phyloP scores from a whole-genome alignment of 2,888 invertebrate genomes.

The Euzetes globulus region DNA sequence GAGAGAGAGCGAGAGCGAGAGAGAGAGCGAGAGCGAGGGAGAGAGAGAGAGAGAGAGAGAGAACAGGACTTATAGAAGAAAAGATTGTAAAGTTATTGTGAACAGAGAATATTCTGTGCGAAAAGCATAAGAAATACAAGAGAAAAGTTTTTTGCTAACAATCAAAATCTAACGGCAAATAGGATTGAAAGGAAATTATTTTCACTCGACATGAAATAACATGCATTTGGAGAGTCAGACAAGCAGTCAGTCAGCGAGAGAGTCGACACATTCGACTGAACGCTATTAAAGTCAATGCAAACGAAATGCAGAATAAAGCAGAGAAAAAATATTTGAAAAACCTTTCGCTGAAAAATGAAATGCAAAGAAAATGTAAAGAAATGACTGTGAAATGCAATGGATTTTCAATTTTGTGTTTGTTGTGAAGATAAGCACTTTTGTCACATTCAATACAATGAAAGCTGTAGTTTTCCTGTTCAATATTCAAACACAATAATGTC shows the following conservation, averaged over 20 bases:
- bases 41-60: no score
- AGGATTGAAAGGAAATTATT: constrained; percentile 15
- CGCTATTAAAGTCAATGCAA: neutral
- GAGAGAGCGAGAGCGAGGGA: no score
- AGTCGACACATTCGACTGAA: neutral
- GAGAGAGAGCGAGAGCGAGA: no score
- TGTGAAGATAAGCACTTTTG: neutral
- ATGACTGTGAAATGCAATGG: neutral
- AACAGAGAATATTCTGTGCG: neutral
- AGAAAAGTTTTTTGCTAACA: neutral
- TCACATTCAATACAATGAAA: neutral
- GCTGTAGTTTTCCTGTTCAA: no score
- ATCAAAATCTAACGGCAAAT: constrained; percentile 4
- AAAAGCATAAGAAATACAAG: neutral
- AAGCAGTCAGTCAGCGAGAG: neutral
- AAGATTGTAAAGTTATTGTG: neutral
- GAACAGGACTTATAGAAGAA: neutral
- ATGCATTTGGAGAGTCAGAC: neutral
- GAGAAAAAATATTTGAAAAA: neutral
- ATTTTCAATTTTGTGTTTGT: neutral
- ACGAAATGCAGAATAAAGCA: neutral
- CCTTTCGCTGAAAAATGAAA: neutral
- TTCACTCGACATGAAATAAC: constrained; percentile 4
- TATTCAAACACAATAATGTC: no score
- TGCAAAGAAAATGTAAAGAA: neutral